Evolutionary conservation across 2,888 invertebrate species (phyloP).

Genomic region (Sisyra terminalis): DNA sequence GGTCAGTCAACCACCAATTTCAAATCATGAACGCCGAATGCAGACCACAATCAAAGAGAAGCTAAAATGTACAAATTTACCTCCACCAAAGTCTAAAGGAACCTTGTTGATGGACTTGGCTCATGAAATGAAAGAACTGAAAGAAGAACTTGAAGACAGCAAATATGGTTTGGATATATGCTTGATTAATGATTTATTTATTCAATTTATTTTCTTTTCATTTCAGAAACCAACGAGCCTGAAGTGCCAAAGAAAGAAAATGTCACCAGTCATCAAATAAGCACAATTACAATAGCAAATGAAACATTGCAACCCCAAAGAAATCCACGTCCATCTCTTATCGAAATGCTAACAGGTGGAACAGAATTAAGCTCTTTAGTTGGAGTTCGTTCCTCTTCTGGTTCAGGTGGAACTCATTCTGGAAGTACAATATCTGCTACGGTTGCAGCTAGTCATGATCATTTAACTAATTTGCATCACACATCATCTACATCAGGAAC

Average conservation of each 20-base stretch:
- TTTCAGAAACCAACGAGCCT: slow-evolving; percentile 10
- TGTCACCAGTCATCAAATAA: slow-evolving; percentile 14
- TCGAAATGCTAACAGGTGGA: slow-evolving; percentile 45
- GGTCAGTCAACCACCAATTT: slow-evolving; percentile 65
- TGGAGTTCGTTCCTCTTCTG: slow-evolving; percentile 1
- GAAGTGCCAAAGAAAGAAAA: slow-evolving; percentile 22
- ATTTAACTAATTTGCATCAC: slow-evolving; percentile 22
- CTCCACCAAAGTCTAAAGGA: slow-evolving; percentile 72
- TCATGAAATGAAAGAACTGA: slow-evolving; percentile 66
- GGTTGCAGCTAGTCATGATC: slow-evolving; percentile 18
- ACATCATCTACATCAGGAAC: slow-evolving; percentile 21
- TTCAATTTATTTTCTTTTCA: background rate
- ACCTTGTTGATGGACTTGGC: slow-evolving; percentile 73
- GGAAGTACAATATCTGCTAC: slow-evolving; percentile 3
- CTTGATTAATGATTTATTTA: background rate
- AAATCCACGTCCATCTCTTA: slow-evolving; percentile 48
- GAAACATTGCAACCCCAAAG: slow-evolving; percentile 16
- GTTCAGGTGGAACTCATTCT: slow-evolving; percentile 1
- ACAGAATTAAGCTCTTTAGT: slow-evolving; percentile 5
- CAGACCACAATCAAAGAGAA: slow-evolving; percentile 75
- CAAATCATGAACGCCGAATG: slow-evolving; percentile 72
- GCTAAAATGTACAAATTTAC: slow-evolving; percentile 59
- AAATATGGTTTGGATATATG: slow-evolving; percentile 12
- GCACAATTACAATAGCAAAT: slow-evolving; percentile 21
- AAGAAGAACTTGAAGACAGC: slow-evolving; percentile 71